Evolutionary conservation across 2,797 vertebrate genomes (phyloP).

Genomic region (Gymnoscopelus microlampas): DNA sequence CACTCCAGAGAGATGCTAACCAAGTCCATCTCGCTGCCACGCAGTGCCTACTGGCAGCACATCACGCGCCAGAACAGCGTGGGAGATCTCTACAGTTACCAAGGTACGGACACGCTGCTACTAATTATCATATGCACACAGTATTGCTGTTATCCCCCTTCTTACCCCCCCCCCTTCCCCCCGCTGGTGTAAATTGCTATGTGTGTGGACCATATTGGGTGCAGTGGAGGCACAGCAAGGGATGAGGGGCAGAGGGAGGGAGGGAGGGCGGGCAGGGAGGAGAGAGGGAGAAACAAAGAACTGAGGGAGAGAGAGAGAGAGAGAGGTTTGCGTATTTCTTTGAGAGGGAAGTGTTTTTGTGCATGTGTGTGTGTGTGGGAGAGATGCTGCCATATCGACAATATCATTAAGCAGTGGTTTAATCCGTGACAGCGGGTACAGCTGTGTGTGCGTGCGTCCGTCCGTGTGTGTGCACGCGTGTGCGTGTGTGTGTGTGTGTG

Average conservation of each 20-base stretch:
- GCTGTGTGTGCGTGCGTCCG: too few species aligned
- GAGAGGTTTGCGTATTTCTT: not conserved
- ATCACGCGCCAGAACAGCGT: constrained; percentile 97
- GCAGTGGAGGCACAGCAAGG: not conserved
- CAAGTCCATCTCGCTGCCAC: constrained; percentile 96
- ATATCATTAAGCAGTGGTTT: not conserved
- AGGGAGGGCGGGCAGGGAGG: not conserved
- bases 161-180: not conserved
- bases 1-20: constrained; percentile 92
- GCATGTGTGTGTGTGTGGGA: not conserved
- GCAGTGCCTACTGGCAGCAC: constrained; percentile 98
- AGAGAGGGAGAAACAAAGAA: not conserved
- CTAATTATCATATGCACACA: constrained; percentile 42
- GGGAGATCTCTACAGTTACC: constrained; percentile 97
- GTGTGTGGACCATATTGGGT: not conserved
- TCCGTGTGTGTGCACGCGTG: not conserved
- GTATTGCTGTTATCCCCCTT: constrained; percentile 22
- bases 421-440: not conserved
- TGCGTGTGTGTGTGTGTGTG: not conserved
- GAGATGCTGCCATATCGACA: not conserved
- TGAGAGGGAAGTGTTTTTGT: not conserved
- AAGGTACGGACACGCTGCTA: constrained; percentile 84
- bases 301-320: not conserved
- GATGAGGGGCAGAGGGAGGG: constrained; percentile 6
- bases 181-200: constrained; percentile 29